Conservation (phyloP, 2,113 vertebrate species). For the Holacanthus passer region DNA sequence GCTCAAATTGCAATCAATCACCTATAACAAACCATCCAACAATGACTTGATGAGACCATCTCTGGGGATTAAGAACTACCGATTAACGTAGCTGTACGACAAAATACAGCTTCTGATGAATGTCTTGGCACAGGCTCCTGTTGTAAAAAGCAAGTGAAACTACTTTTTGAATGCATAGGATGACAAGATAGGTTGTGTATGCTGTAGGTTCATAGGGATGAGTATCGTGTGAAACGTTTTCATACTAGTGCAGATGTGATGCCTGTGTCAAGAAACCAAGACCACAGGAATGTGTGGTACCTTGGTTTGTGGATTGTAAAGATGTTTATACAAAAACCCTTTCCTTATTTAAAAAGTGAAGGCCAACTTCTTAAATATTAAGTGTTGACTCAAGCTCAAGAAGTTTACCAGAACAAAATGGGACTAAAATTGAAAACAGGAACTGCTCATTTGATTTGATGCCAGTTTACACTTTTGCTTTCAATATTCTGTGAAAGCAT, state of each 20-base stretch:
- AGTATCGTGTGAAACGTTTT: not conserved
- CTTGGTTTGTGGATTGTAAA: too few species aligned
- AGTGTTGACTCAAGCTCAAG: not conserved
- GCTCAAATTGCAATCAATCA: slow-evolving; percentile 2
- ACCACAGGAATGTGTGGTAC: not conserved
- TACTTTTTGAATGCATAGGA: not conserved
- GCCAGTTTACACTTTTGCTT: not conserved
- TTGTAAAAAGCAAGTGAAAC: not conserved
- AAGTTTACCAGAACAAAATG: not conserved
- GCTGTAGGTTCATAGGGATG: not conserved
- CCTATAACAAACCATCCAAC: not conserved
- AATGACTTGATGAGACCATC: slow-evolving; percentile 5
- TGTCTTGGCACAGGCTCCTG: not conserved
- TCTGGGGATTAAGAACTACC: slow-evolving; percentile 2
- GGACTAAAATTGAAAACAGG: not conserved
- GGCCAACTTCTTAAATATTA: not conserved
- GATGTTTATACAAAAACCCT: too few species aligned
- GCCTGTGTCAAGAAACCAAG: not conserved
- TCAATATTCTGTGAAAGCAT: too few species aligned
- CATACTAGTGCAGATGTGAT: not conserved
- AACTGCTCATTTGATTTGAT: not conserved
- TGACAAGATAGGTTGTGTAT: not conserved
- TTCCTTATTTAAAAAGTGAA: not conserved
- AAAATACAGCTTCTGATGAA: not conserved
- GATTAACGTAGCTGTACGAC: not conserved